Evolutionary conservation across 2,113 vertebrate species (phyloP).

Genomic region (Bucco capensis): DNA sequence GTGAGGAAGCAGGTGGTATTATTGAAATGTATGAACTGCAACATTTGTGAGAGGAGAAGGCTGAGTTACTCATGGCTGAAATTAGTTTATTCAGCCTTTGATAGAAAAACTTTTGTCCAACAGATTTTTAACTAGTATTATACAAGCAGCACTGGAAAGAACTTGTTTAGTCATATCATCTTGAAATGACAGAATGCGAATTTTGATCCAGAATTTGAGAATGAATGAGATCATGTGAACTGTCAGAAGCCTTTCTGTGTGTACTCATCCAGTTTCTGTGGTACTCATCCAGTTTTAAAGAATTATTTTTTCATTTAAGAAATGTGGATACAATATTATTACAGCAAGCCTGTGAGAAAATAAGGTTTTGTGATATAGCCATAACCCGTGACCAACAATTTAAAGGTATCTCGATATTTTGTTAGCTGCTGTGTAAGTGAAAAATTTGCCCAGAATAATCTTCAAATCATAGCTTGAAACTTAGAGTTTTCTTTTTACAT

Average conservation of each 20-base stretch:
- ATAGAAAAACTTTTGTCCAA: slow-evolving; percentile 5
- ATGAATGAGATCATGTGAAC: background rate
- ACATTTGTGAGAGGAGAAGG: background rate
- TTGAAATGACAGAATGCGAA: background rate
- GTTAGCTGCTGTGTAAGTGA: background rate
- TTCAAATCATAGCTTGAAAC: background rate
- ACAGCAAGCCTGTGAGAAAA: background rate
- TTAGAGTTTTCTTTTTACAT: background rate
- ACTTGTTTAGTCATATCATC: background rate
- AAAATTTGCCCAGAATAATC: background rate
- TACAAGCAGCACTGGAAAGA: background rate
- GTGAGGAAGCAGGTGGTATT: slow-evolving; percentile 10
- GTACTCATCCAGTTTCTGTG: too few species aligned
- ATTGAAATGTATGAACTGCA: background rate
- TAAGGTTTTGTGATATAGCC: background rate
- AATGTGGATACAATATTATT: background rate
- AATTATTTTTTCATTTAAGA: background rate
- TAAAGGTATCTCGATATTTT: background rate
- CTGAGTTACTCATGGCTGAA: background rate
- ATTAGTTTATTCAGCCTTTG: slow-evolving; percentile 23
- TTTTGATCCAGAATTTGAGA: background rate
- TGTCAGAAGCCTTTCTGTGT: background rate
- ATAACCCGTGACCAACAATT: background rate
- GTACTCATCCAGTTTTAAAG: background rate
- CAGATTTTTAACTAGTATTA: background rate